A percentile compares a stretch with the other conserved stretches of the same genome.
These are phyloP conservation scores for Penaeus indicus DNA, from an alignment of 1,140 invertebrate species.

Conservation along the genomic window DNA sequence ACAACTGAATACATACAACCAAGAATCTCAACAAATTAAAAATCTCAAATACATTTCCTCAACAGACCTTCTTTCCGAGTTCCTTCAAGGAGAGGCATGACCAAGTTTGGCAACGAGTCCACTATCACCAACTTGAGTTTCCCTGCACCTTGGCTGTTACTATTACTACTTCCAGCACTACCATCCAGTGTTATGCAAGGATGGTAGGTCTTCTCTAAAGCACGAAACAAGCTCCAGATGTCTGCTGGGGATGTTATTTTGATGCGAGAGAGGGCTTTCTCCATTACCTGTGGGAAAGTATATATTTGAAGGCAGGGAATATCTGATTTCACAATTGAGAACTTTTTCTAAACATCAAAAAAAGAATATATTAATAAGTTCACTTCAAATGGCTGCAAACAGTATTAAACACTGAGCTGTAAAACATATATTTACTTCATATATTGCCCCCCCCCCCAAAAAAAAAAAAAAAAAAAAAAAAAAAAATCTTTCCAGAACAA, in stretches of 20 bases:
- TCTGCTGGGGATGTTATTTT: constrained; percentile 11
- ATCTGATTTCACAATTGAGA: neutral
- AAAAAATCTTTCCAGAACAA: too few relatives aligned
- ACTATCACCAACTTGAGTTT: constrained; percentile 36
- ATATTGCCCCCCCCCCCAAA: too few relatives aligned
- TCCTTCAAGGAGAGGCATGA: constrained; percentile 8
- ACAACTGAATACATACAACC: too few relatives aligned
- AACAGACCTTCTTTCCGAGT: neutral
- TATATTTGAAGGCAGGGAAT: neutral
- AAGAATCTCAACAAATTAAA: too few relatives aligned
- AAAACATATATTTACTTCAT: too few relatives aligned
- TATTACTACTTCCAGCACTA: neutral
- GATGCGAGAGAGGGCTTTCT: constrained; percentile 31
- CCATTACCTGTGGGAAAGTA: neutral
- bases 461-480: too few relatives aligned
- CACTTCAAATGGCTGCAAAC: too few relatives aligned
- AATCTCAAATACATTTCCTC: too few relatives aligned
- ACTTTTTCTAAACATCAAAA: too few relatives aligned
- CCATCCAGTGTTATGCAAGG: neutral
- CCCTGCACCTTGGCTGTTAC: neutral
- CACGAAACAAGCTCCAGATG: constrained; percentile 30
- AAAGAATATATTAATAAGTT: too few relatives aligned
- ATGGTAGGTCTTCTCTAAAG: neutral
- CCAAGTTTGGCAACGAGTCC: constrained; percentile 16
- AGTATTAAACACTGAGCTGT: too few relatives aligned